Evolutionary conservation across 2,888 invertebrate species (phyloP), one percentile per base, ranked within the genome.

Genomic region (Nephrotoma flavescens): DNA sequence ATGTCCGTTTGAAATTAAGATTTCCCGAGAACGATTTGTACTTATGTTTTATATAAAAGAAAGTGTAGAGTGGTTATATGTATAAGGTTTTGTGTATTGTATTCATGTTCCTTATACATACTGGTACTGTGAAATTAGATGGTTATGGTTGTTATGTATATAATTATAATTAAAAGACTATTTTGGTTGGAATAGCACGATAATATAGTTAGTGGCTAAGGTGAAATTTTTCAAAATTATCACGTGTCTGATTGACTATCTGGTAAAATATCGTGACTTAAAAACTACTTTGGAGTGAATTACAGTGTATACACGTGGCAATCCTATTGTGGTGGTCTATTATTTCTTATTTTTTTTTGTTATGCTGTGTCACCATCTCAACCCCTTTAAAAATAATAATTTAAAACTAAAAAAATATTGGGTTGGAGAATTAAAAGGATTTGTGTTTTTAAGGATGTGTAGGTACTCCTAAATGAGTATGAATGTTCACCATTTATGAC

Each of bases 1-100:
- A 85, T 85, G 85, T 85, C 85, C 85, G 85, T 85, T 85, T 85
- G 85, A 85, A 44, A 85, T 85, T 85, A 85, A 85, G 85, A 85
- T 44, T 85, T 85, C 44, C 85, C 85, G 85, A 85, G 85, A 84
- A 85, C 85, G 85, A 85, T 85, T 85, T 85, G 85, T 85, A 42
- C 41, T 83, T 41, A 6, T 83, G 41, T 41, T 83, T 83, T 41
- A 83, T 52, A 52, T 31, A 71, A 71, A 31, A 31, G 31, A 71
- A 71, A 71, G 71, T 71, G 31, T 71, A 71, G 71, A 71, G 71
- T 71, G 31, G 71, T 71, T 57, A 47, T 12, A 47, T 52, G 52
- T n/a, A 15, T 52, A 6, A n/a, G 6, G 52, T 52, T 52, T 52
- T 52, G 15, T 52, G 15, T 52, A 52, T 52, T 47, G 47, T 47